Base-by-base conservation (phyloP, 2,797 vertebrate species). In the Nasua narica region DNA sequence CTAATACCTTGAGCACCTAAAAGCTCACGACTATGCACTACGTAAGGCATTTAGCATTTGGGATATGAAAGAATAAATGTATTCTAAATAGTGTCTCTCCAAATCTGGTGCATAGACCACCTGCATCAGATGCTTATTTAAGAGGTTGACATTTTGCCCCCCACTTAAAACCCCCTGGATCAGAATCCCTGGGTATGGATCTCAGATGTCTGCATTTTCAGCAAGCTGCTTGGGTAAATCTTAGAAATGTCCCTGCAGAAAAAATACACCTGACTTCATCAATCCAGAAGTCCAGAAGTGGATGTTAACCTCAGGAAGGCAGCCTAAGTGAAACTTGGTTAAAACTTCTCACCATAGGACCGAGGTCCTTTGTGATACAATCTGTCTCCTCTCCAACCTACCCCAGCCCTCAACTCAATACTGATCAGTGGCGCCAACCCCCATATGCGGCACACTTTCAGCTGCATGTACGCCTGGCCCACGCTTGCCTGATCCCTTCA, bases 381-480 rank as follows among this genome's bases (percentile, higher is more conserved):
- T 19, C 23, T 60, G 18, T 60, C 48, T 2, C 15, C 15, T 43
- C 16, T 27, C 2, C 25, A 37, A 11, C 4, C 7, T 40, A 50
- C 12, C 23, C 19, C 6, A 12, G 12, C 1, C 29, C 43, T 50
- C 16, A 78, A 1, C 0, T 9, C 35, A 54, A 13, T 3, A 6
- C 5, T 13, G 19, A 21, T 2, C 15, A 12, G 32, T 0, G 2
- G 50, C 15, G 1, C 2, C 52, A 25, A 50, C 56, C 11, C 56
- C 3, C 1, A 23, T 0, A 4, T 2, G 5, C 7, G 2, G 29
- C 13, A 0, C n/a, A 1, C 2, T 37, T 58, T 16, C 37, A 69
- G 35, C 4, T 0, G 9, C 62, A 32, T 2, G 27, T 2, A 0
- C 19, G 14, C 21, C 11, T 16, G 10, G 52, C 27, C 4, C 21